Conservation (phyloP, 2,113 vertebrate species). For the Mixornis gularis region DNA sequence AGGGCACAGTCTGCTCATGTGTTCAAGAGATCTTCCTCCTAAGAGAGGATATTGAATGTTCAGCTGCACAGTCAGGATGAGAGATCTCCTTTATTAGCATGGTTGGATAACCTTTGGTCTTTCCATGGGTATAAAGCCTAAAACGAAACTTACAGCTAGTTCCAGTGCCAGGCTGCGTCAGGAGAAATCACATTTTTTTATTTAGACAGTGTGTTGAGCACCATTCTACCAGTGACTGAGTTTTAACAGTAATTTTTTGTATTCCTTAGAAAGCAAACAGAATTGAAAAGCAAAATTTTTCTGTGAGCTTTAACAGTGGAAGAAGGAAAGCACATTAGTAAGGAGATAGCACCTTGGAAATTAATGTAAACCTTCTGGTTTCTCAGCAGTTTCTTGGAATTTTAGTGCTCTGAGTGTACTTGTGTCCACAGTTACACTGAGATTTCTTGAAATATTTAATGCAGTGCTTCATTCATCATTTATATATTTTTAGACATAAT, state of each 20-base stretch:
- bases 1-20: background rate
- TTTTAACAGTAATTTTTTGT: background rate
- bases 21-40: background rate
- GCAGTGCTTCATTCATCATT: background rate
- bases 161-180: background rate
- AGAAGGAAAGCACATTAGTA: background rate
- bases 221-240: background rate
- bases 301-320: background rate
- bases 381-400: background rate
- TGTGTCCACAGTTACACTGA: background rate
- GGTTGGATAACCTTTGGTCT: background rate
- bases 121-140: background rate
- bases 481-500: background rate
- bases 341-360: background rate
- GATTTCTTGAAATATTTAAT: background rate
- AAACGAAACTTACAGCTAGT: background rate
- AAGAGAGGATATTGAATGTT: background rate
- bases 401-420: background rate
- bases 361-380: background rate
- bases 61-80: background rate
- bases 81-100: background rate
- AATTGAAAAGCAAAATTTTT: background rate
- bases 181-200: background rate
- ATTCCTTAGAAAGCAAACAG: background rate
- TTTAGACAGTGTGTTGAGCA: background rate